Percentiles rank a stretch among this genome's conserved stretches.
Conservation (phyloP, 35 echinoderm and acorn worm genomes). For the Diadema setosum region DNA sequence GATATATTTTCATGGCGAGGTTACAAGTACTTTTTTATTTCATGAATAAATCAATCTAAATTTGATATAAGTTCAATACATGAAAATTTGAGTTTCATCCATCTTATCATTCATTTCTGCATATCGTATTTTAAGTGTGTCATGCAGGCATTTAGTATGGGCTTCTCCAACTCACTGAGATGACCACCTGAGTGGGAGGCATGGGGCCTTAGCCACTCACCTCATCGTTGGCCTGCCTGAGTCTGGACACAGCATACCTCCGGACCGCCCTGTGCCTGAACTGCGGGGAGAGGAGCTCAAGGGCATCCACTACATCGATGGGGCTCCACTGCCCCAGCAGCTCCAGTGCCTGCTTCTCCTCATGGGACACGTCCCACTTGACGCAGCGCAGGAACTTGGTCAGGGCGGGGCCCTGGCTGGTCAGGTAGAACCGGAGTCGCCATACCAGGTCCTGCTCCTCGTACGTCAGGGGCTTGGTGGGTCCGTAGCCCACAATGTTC, state of each 20-base stretch:
- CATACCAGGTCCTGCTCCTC: conserved; percentile 90
- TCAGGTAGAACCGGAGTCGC: conserved; percentile 92
- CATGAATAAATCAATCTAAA: no score
- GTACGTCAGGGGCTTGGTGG: conserved; percentile 71
- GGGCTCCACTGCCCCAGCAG: conserved; percentile 76
- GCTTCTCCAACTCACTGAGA: no score
- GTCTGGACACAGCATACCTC: conserved; percentile 80
- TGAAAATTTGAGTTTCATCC: no score
- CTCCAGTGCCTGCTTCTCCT: conserved; percentile 93
- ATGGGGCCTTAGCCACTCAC: no score
- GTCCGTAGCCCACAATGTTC: conserved; percentile 84
- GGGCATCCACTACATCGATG: conserved; percentile 91
- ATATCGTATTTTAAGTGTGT: no score
- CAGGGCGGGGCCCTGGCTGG: conserved; percentile 90
- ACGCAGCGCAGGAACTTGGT: conserved; percentile 97
- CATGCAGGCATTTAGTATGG: no score
- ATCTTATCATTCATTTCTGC: no score
- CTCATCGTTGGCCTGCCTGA: conserved; percentile 93
- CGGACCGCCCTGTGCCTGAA: conserved; percentile 87
- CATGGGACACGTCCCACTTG: conserved; percentile 92
- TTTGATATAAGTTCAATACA: no score
- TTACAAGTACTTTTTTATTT: no score
- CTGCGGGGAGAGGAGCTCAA: conserved; percentile 91
- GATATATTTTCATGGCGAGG: no score
- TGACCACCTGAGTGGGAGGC: background rate